These are phyloP conservation scores for Diploscapter pachys DNA, from an alignment of 1,140 invertebrate genomes.

Conservation along the genomic window DNA sequence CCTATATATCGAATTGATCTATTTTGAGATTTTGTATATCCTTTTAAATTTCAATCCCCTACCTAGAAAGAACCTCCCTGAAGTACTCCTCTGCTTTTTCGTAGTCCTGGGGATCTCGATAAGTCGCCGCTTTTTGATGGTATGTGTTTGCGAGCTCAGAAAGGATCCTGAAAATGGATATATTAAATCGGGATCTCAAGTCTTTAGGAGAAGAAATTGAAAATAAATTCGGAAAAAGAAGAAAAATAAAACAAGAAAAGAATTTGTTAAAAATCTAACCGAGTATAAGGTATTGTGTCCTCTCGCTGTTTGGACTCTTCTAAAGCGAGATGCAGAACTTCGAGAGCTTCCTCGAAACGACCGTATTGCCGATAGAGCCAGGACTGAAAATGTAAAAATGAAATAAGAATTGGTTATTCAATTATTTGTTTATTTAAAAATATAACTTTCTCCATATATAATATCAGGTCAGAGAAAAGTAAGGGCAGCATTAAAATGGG, in stretches of 20 bases:
- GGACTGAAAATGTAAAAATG: constrained; percentile 34
- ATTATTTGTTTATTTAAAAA: neutral
- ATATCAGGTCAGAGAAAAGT: too few species aligned
- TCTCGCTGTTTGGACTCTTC: constrained; percentile 40
- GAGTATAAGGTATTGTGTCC: constrained; percentile 37
- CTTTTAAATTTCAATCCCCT: too few species aligned
- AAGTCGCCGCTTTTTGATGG: constrained; percentile 37
- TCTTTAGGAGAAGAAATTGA: too few species aligned
- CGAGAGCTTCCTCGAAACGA: constrained; percentile 48
- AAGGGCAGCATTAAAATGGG: neutral
- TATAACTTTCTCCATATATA: too few species aligned
- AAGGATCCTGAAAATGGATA: constrained; percentile 33
- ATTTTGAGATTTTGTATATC: too few species aligned
- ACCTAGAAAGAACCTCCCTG: constrained; percentile 28
- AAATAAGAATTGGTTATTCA: neutral
- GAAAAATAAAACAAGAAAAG: neutral
- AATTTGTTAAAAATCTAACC: neutral
- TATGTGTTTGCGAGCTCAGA: constrained; percentile 57
- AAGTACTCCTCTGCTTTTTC: constrained; percentile 53
- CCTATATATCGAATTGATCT: too few species aligned
- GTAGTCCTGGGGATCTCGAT: constrained; percentile 21
- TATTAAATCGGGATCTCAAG: too few species aligned
- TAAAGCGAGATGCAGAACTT: constrained; percentile 44
- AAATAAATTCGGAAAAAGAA: too few species aligned
- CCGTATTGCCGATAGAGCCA: constrained; percentile 53